phyloP scores from a whole-genome alignment of 2,797 vertebrate genomes.

The Neomorphus geoffroyi region DNA sequence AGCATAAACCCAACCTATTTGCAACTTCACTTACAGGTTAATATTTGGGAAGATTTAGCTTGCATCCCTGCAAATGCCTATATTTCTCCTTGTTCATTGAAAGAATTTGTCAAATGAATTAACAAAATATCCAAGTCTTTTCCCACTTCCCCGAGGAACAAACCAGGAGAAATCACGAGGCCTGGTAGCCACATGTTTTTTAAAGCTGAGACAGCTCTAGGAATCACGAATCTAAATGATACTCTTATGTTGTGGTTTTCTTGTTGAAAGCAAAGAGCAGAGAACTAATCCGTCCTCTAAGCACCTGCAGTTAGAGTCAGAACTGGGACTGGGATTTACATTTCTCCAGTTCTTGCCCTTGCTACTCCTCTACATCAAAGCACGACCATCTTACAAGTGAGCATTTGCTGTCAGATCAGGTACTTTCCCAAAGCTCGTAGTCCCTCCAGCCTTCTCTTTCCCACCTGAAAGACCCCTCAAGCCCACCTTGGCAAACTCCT shows the following conservation, averaged over 20 bases:
- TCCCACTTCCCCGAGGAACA: not conserved
- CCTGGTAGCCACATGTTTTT: not conserved
- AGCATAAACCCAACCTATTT: not conserved
- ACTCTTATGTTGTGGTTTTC: not conserved
- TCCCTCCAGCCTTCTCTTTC: not conserved
- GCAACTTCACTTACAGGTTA: not conserved
- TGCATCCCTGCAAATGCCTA: not conserved
- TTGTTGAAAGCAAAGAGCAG: not conserved
- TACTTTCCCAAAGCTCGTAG: not conserved
- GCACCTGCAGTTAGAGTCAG: not conserved
- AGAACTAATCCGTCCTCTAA: not conserved
- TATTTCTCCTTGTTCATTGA: not conserved
- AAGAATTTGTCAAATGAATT: not conserved
- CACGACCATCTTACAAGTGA: not conserved
- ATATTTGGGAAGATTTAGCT: not conserved
- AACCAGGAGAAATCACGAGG: not conserved
- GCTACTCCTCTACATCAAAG: not conserved
- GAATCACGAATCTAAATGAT: not conserved
- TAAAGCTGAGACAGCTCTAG: not conserved
- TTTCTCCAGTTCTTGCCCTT: not conserved
- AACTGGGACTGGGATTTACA: not conserved
- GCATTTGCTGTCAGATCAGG: not conserved
- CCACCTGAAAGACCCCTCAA: not conserved
- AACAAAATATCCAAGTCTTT: not conserved
- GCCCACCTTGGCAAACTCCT: fast-evolving